A percentile compares a stretch with the other conserved stretches of the same genome.
phyloP scores from a whole-genome alignment of 1,140 invertebrate genomes.

The Sycobia sp. region DNA sequence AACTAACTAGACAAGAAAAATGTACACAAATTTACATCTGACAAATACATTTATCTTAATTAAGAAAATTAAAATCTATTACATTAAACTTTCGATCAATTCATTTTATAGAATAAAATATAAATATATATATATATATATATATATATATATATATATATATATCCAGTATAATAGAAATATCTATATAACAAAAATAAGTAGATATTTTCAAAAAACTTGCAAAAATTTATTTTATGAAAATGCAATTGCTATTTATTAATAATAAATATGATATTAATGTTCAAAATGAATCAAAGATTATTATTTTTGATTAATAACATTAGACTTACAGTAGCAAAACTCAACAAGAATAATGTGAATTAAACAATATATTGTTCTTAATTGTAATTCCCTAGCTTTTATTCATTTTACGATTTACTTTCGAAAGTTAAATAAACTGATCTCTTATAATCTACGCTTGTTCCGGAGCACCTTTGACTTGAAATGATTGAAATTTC shows the following conservation, averaged over 20 bases:
- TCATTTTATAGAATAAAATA: too few species aligned
- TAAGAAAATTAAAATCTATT: too few species aligned
- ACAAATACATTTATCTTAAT: too few species aligned
- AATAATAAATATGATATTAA: conserved; percentile 1
- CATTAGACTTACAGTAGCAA: background rate
- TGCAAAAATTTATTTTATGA: conserved; percentile 1
- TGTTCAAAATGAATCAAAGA: background rate
- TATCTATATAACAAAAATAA: background rate
- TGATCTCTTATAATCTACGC: conserved; percentile 30
- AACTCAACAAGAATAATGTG: conserved; percentile 9
- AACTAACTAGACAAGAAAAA: background rate
- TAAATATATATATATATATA: too few species aligned
- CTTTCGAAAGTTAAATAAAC: background rate
- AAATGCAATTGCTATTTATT: background rate
- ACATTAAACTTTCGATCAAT: too few species aligned
- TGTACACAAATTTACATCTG: background rate
- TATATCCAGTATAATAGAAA: background rate
- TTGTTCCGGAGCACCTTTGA: conserved; percentile 40
- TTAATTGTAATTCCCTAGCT: conserved; percentile 11
- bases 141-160: too few species aligned
- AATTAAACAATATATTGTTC: conserved; percentile 1
- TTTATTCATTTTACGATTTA: conserved; percentile 5
- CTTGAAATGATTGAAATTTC: conserved; percentile 63
- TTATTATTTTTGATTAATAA: background rate
- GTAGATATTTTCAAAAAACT: background rate